Percentiles rank a stretch among this genome's conserved stretches.
These are phyloP conservation scores for Chelonoidis abingdonii DNA, from an alignment of 2,113 vertebrate genomes.

Conservation along the genomic window DNA sequence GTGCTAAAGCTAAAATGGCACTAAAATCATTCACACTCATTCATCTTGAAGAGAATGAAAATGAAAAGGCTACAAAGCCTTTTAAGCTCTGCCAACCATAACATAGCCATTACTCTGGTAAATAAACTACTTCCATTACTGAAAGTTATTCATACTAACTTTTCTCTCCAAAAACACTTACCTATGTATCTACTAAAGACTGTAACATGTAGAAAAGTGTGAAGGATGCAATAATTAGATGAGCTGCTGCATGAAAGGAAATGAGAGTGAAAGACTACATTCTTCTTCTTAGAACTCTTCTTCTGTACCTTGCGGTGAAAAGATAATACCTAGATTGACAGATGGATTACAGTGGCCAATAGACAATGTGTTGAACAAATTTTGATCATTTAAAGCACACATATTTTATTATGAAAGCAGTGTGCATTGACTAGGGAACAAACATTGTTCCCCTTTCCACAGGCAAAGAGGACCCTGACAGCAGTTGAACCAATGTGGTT, in stretches of 20 bases:
- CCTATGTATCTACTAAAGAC: not conserved
- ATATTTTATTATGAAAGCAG: not conserved
- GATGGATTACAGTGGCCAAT: not conserved
- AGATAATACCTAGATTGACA: fast-evolving
- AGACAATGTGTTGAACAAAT: fast-evolving
- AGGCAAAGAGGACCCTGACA: not conserved
- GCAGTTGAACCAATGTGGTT: not conserved
- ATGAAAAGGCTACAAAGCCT: not conserved
- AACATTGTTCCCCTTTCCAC: not conserved
- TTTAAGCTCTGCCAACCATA: not conserved
- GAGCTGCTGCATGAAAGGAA: not conserved
- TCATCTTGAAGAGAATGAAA: not conserved
- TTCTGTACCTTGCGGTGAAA: not conserved
- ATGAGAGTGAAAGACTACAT: fast-evolving
- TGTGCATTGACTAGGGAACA: not conserved
- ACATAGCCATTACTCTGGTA: not conserved
- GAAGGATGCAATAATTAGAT: not conserved
- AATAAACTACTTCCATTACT: not conserved
- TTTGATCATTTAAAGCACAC: not conserved
- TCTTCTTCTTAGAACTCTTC: not conserved
- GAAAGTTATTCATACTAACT: not conserved
- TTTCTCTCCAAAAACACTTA: not conserved
- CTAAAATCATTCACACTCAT: not conserved
- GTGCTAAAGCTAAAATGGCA: not conserved
- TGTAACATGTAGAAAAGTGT: fast-evolving